These are phyloP conservation scores for Orcinus orca DNA, from an alignment of 2,113 vertebrate genomes.

Conservation along the genomic window DNA sequence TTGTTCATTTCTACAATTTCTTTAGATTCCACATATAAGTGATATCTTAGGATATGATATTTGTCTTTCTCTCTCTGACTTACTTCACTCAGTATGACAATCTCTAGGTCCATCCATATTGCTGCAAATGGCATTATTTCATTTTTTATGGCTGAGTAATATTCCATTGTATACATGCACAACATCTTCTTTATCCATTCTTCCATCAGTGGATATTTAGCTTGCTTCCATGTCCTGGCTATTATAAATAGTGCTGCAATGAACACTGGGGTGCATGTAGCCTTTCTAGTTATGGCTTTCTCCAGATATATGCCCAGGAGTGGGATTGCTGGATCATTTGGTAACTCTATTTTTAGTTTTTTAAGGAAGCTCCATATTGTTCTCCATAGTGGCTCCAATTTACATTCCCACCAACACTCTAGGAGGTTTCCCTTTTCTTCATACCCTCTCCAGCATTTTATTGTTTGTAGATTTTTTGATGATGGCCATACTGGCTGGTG, in stretches of 20 bases:
- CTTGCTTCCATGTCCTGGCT: background rate
- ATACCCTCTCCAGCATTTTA: background rate
- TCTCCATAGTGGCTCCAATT: background rate
- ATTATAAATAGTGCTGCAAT: background rate
- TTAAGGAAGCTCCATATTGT: background rate
- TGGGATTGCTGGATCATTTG: too few relatives aligned
- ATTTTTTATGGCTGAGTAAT: background rate
- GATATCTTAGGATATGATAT: too few relatives aligned
- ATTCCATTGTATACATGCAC: background rate
- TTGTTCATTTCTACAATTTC: background rate
- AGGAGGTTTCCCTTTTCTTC: background rate
- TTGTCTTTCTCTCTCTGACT: too few relatives aligned
- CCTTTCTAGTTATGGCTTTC: too few relatives aligned
- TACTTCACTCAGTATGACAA: too few relatives aligned
- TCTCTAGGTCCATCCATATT: too few relatives aligned
- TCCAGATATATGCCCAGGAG: too few relatives aligned
- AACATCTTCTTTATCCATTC: background rate
- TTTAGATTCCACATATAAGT: too few relatives aligned
- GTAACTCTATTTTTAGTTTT: too few relatives aligned
- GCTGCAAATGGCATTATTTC: background rate
- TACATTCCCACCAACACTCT: background rate
- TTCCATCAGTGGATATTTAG: background rate
- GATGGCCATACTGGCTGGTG: background rate
- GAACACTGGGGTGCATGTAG: background rate
- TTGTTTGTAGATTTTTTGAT: background rate